phyloP scores from a whole-genome alignment of 2,797 vertebrate species.

The Eulemur albifrons region DNA sequence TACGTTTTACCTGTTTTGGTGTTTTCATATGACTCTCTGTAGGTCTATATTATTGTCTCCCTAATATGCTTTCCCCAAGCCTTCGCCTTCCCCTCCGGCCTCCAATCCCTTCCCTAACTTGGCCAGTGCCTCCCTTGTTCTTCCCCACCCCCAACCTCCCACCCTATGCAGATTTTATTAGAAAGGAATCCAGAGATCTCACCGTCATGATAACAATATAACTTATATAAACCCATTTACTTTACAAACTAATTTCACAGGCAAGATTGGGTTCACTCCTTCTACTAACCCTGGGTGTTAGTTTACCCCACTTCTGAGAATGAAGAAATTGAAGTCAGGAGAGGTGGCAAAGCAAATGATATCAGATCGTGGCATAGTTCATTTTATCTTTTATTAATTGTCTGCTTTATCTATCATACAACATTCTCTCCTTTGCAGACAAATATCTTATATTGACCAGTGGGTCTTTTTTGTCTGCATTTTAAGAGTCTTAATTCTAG shows the following conservation, averaged over 20 bases:
- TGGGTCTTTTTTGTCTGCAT: neutral
- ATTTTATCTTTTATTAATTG: neutral
- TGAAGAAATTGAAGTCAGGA: neutral
- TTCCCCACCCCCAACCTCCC: neutral
- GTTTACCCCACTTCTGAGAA: neutral
- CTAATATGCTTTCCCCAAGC: neutral
- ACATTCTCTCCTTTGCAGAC: neutral
- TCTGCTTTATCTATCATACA: neutral
- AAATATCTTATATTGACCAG: neutral
- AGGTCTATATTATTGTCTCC: neutral
- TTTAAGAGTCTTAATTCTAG: constrained; percentile 1
- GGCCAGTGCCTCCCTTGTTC: neutral
- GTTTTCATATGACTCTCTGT: neutral
- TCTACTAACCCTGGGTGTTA: neutral
- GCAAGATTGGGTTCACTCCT: neutral
- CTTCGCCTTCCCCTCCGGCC: neutral
- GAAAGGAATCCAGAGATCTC: neutral
- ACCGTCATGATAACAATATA: neutral
- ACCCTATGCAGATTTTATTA: neutral
- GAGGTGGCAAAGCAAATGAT: neutral
- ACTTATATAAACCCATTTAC: neutral
- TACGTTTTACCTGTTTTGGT: neutral
- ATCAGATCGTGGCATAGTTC: neutral
- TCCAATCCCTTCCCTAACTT: neutral
- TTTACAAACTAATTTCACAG: neutral